Conservation (phyloP, 2,113 vertebrate genomes). For the Phylloscopus trochilus region DNA sequence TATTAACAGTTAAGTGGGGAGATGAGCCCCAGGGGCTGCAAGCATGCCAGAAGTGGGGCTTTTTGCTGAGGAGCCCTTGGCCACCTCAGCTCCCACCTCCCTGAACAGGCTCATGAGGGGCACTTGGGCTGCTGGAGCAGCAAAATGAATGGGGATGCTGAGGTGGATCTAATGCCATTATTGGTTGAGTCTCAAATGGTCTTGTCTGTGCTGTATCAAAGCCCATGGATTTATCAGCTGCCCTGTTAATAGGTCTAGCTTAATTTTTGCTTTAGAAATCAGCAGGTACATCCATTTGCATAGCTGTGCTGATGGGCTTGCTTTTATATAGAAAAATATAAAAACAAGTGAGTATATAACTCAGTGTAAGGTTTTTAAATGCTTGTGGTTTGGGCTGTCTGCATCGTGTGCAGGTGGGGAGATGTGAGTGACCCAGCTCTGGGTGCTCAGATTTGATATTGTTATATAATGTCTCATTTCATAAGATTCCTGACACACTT, state of each 20-base stretch:
- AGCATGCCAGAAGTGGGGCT: accelerated
- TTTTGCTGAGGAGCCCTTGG: background rate
- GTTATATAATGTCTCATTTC: background rate
- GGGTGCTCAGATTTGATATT: background rate
- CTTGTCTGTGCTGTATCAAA: background rate
- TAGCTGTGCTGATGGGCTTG: no score
- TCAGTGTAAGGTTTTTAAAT: background rate
- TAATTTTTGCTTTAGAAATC: background rate
- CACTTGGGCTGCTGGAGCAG: accelerated
- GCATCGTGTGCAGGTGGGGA: background rate
- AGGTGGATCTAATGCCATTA: background rate
- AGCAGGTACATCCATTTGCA: accelerated
- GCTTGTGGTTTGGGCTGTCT: background rate
- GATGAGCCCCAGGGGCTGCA: background rate
- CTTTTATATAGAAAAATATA: background rate
- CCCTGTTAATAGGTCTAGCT: background rate
- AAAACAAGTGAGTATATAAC: background rate
- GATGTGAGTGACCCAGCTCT: background rate
- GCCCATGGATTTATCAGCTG: background rate
- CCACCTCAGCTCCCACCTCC: background rate
- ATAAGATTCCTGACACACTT: background rate
- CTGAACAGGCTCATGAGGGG: background rate
- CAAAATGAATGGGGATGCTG: background rate
- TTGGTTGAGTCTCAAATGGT: background rate
- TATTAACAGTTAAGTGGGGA: background rate